phyloP scores from a whole-genome alignment of 2,797 vertebrate genomes.

The Hyperoplus lanceolatus region DNA sequence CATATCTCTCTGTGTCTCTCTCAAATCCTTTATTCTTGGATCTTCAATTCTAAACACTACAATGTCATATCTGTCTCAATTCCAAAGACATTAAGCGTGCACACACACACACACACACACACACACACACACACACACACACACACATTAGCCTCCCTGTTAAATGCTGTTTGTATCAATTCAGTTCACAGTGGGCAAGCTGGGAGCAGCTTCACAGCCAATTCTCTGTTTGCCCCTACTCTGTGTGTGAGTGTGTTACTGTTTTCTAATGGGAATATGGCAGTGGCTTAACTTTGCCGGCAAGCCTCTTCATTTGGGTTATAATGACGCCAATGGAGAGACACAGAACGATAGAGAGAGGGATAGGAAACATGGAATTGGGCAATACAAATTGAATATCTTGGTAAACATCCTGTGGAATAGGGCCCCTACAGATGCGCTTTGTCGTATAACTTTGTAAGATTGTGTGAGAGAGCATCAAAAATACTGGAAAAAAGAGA shows the following conservation, averaged over 20 bases:
- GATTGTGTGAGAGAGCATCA: slow-evolving; percentile 7
- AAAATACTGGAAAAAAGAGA: slow-evolving; percentile 4
- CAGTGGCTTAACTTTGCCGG: slow-evolving; percentile 52
- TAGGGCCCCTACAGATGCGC: no score
- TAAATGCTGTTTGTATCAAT: slow-evolving; percentile 68
- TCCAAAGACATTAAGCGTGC: slow-evolving; percentile 28
- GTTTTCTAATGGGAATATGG: slow-evolving; percentile 56
- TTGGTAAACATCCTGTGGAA: no score
- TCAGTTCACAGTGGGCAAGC: slow-evolving; percentile 70
- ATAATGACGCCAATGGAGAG: slow-evolving; percentile 27
- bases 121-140: neutral
- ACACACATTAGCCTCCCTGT: slow-evolving; percentile 32
- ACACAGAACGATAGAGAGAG: slow-evolving; percentile 23
- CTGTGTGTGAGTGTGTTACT: slow-evolving; percentile 30
- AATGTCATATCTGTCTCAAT: slow-evolving; percentile 44
- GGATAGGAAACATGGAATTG: neutral
- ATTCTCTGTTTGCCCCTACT: slow-evolving; percentile 59
- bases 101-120: slow-evolving; percentile 1
- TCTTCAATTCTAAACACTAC: slow-evolving; percentile 20
- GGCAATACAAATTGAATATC: no score
- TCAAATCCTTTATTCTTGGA: slow-evolving; percentile 21
- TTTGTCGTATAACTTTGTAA: neutral
- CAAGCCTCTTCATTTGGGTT: slow-evolving; percentile 44
- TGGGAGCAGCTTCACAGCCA: slow-evolving; percentile 68
- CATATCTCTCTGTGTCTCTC: neutral